Conservation (phyloP, 1,140 invertebrate species). For the Conus ventricosus region DNA sequence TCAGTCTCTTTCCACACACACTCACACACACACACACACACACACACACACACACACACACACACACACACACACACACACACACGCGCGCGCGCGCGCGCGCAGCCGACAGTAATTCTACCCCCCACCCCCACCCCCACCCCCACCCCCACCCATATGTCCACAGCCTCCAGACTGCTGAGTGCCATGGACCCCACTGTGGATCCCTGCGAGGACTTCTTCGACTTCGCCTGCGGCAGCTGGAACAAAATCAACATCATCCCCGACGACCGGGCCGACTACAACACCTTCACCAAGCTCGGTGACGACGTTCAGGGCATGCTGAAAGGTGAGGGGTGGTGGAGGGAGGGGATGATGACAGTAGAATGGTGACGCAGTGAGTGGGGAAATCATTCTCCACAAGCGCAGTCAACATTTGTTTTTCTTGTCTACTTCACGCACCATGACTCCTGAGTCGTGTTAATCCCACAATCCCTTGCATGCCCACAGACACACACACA, state of each 20-base stretch:
- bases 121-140: constrained; percentile 27
- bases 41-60: neutral
- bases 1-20: neutral
- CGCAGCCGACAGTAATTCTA: too few species aligned
- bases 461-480: too few species aligned
- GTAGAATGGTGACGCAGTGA: neutral
- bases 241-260: constrained; percentile 93
- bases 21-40: neutral
- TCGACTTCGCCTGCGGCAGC: constrained; percentile 91
- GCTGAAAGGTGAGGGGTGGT: constrained; percentile 79
- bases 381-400: neutral
- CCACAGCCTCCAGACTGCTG: constrained; percentile 86
- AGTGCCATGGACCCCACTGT: constrained; percentile 88
- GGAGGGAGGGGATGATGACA: neutral
- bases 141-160: neutral
- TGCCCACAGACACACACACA: too few species aligned
- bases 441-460: too few species aligned
- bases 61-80: too few species aligned
- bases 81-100: too few species aligned
- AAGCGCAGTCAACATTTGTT: neutral
- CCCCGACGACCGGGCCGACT: constrained; percentile 89
- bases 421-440: too few species aligned
- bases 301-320: constrained; percentile 88
- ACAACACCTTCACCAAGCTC: constrained; percentile 92
- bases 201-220: constrained; percentile 91